phyloP scores from a whole-genome alignment of 1,140 invertebrate species.

The Cotesia vestalis region DNA sequence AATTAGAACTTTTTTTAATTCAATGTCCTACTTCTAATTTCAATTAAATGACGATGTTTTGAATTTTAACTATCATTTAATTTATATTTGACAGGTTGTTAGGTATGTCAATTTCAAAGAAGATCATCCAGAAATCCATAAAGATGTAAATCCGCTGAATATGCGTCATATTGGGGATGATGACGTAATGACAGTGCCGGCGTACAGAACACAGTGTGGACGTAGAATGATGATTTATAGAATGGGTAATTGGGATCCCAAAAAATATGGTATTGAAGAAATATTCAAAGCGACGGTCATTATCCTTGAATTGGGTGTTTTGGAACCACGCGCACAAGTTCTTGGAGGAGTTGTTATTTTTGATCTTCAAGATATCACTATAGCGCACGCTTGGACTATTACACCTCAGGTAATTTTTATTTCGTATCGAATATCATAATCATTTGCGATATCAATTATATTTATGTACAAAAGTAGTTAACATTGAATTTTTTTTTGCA shows the following conservation, averaged over 20 bases:
- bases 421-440: conserved; percentile 5
- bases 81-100: conserved; percentile 70
- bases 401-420: conserved; percentile 69
- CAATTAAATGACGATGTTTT: neutral
- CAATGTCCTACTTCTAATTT: no score
- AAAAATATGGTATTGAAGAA: conserved; percentile 72
- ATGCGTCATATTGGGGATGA: conserved; percentile 75
- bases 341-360: conserved; percentile 79
- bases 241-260: conserved; percentile 79
- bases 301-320: conserved; percentile 75
- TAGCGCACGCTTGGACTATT: conserved; percentile 77
- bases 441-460: no score
- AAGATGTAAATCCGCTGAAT: conserved; percentile 73
- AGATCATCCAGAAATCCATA: conserved; percentile 74
- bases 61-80: neutral
- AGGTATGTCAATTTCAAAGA: conserved; percentile 81
- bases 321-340: conserved; percentile 80
- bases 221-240: conserved; percentile 74
- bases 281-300: conserved; percentile 78
- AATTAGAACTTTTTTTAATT: no score
- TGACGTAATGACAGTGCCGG: conserved; percentile 75
- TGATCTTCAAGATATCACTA: conserved; percentile 75
- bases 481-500: no score
- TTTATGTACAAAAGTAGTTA: no score
- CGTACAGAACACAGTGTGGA: conserved; percentile 77